Percentiles rank a stretch among this genome's conserved stretches.
Conservation (phyloP, 2,113 vertebrate species). For the Agapornis roseicollis region DNA sequence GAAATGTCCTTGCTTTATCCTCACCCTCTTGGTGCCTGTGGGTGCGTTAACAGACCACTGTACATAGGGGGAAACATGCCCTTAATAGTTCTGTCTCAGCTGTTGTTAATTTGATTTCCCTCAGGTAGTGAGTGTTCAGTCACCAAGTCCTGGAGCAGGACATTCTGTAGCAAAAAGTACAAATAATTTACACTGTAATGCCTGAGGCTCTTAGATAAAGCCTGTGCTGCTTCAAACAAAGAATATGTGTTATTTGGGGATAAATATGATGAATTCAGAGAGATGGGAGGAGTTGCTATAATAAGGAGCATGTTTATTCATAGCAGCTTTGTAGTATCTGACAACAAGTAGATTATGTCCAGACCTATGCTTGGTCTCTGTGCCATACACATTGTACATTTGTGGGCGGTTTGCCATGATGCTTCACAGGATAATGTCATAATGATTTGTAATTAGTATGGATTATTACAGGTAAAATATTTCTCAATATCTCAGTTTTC, state of each 20-base stretch:
- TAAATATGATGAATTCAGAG: neutral
- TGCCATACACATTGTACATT: neutral
- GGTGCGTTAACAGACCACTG: neutral
- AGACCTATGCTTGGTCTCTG: neutral
- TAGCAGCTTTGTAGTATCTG: neutral
- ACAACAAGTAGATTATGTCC: neutral
- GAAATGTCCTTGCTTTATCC: constrained; percentile 51
- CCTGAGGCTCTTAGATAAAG: constrained; percentile 13
- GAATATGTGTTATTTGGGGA: neutral
- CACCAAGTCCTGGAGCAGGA: constrained; percentile 38
- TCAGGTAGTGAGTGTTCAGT: constrained; percentile 44
- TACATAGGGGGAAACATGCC: constrained; percentile 18
- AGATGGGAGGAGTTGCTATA: neutral
- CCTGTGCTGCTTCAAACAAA: neutral
- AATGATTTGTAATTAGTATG: neutral
- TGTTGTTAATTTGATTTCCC: constrained; percentile 66
- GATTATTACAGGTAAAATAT: neutral
- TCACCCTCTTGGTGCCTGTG: neutral
- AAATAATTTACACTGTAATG: constrained; percentile 20
- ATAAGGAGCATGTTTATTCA: neutral
- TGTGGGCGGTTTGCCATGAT: neutral
- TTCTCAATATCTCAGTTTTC: neutral
- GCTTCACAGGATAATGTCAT: neutral
- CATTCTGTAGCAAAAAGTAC: neutral
- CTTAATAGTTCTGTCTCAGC: constrained; percentile 54